Evolutionary conservation across 2,797 vertebrate genomes (phyloP).

Genomic region (Heterohyrax brucei): DNA sequence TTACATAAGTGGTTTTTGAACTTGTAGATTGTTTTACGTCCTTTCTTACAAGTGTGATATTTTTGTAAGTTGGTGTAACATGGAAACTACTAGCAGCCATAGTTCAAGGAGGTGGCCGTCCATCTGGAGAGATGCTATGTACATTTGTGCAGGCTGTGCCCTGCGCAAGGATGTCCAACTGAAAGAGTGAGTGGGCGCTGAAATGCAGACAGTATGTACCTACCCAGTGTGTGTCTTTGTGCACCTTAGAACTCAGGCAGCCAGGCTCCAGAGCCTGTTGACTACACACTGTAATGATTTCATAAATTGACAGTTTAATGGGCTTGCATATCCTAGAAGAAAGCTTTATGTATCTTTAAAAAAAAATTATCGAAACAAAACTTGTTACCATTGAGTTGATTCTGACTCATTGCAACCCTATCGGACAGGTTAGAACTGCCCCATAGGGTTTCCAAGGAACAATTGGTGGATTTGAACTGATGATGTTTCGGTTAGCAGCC

Average conservation of each 20-base stretch:
- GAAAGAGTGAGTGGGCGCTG: background rate
- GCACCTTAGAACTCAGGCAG: background rate
- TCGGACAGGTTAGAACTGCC: too few species aligned
- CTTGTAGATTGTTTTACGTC: background rate
- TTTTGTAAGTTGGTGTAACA: background rate
- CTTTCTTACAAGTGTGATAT: background rate
- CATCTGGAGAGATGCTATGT: fast-evolving
- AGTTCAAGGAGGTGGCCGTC: background rate
- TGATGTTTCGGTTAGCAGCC: too few species aligned
- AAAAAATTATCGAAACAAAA: too few species aligned
- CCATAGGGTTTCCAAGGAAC: too few species aligned
- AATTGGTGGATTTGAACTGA: too few species aligned
- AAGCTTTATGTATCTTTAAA: background rate
- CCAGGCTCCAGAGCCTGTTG: background rate
- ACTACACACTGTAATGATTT: background rate
- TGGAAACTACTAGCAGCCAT: fast-evolving
- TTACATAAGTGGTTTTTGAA: background rate
- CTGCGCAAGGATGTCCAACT: background rate
- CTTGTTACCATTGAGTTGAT: too few species aligned
- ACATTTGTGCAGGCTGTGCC: background rate
- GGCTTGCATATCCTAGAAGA: background rate
- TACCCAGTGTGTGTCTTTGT: background rate
- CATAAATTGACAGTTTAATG: background rate
- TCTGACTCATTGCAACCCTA: too few species aligned
- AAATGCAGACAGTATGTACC: background rate